These are phyloP conservation scores for Phalera bucephala DNA, from an alignment of 2,888 invertebrate species.

Conservation along the genomic window DNA sequence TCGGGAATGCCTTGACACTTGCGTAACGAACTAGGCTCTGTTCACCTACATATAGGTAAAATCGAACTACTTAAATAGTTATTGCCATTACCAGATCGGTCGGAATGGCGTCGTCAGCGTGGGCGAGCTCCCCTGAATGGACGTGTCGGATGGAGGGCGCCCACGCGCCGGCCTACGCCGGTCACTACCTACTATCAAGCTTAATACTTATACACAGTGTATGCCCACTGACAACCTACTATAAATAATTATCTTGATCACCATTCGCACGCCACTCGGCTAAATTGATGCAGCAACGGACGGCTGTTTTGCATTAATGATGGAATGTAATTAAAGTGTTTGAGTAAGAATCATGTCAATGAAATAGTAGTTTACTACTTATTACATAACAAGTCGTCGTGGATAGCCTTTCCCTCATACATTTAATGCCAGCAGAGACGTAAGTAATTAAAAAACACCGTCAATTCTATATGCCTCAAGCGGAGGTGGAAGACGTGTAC, in stretches of 20 bases:
- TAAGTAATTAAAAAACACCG: no score
- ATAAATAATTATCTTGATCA: conserved; percentile 51
- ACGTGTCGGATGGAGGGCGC: conserved; percentile 53
- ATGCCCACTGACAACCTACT: conserved; percentile 32
- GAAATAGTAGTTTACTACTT: no score
- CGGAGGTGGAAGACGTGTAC: no score
- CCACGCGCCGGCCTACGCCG: conserved; percentile 44
- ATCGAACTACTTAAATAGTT: conserved; percentile 43
- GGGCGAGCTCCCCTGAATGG: conserved; percentile 71
- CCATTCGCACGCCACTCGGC: conserved; percentile 47
- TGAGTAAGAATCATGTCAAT: no score
- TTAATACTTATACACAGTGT: conserved; percentile 25
- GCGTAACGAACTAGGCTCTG: conserved; percentile 26
- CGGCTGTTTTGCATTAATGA: conserved; percentile 22
- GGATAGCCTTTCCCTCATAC: no score
- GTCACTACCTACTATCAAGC: conserved; percentile 36
- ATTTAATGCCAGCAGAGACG: no score
- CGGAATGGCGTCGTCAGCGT: conserved; percentile 44
- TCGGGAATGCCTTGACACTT: conserved; percentile 24
- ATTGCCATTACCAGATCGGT: conserved; percentile 58
- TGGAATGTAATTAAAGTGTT: background rate
- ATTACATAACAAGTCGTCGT: no score
- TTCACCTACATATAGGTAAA: conserved; percentile 43
- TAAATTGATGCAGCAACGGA: conserved; percentile 36
- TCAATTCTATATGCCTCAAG: no score